Conservation (phyloP, 1,140 invertebrate genomes). For the Geopemphigus sp. region DNA sequence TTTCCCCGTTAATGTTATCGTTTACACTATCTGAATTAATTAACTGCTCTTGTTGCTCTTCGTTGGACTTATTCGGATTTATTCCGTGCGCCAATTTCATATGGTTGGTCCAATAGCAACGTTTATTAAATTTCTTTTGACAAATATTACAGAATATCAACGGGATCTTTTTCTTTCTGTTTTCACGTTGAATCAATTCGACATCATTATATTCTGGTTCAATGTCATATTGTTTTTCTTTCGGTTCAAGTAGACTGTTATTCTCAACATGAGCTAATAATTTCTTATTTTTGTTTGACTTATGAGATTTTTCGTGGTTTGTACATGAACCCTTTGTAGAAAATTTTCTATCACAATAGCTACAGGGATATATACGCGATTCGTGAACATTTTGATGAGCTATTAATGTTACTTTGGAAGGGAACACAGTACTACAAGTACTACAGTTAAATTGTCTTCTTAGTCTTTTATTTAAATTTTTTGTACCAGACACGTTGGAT, state of each 20-base stretch:
- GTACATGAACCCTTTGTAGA: background rate
- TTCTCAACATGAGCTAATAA: background rate
- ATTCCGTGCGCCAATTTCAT: background rate
- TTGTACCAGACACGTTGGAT: too few species aligned
- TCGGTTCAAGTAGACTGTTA: background rate
- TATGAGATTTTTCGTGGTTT: constrained; percentile 25
- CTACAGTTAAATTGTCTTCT: background rate
- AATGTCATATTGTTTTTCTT: background rate
- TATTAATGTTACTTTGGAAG: background rate
- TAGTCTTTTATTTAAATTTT: background rate
- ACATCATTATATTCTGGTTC: background rate
- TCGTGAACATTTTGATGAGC: background rate
- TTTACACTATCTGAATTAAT: background rate
- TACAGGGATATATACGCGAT: background rate
- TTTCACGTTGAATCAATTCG: background rate
- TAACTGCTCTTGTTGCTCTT: background rate
- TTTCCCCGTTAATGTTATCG: background rate
- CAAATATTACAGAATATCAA: background rate
- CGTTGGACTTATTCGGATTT: background rate
- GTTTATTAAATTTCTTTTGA: background rate
- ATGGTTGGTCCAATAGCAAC: background rate
- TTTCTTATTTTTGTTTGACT: background rate
- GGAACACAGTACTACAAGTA: background rate
- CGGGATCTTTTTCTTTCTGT: background rate
- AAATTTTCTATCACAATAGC: background rate